A percentile compares a stretch with the other conserved stretches of the same genome.
Evolutionary conservation across 2,797 vertebrate genomes (phyloP).

Genomic region (Micrastur ruficollis): DNA sequence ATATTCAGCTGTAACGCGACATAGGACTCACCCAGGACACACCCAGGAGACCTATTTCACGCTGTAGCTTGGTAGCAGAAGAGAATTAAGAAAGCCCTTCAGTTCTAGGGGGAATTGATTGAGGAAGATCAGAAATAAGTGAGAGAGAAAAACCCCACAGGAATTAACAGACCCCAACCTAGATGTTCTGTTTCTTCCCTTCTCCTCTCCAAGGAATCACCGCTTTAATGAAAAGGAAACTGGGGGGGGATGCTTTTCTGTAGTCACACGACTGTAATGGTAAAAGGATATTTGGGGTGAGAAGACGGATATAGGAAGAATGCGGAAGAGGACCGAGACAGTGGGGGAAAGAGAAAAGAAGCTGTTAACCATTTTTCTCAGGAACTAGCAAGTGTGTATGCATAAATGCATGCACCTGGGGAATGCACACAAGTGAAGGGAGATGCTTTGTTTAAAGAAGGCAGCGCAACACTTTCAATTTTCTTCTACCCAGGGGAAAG

Average conservation of each 20-base stretch:
- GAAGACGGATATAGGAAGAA: background rate
- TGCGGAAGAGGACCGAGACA: background rate
- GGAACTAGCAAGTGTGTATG: background rate
- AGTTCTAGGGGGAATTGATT: background rate
- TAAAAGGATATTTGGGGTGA: background rate
- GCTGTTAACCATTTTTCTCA: background rate
- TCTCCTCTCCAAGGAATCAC: background rate
- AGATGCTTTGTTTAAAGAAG: background rate
- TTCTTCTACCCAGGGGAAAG: background rate
- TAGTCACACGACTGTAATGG: background rate
- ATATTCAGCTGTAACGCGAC: background rate
- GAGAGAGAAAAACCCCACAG: background rate
- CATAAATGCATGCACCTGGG: fast-evolving
- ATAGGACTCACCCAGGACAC: fast-evolving
- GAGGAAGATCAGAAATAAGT: background rate
- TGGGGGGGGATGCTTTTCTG: background rate
- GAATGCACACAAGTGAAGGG: background rate
- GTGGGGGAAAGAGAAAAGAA: background rate
- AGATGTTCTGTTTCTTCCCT: background rate
- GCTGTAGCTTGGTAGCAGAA: background rate
- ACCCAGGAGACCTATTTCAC: fast-evolving
- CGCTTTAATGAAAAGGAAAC: background rate
- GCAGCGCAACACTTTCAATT: background rate
- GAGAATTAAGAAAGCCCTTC: background rate
- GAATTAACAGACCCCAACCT: background rate